Evolutionary conservation across 1,140 invertebrate species (phyloP).

Genomic region (Hermatobates lingyangjiaoensis): DNA sequence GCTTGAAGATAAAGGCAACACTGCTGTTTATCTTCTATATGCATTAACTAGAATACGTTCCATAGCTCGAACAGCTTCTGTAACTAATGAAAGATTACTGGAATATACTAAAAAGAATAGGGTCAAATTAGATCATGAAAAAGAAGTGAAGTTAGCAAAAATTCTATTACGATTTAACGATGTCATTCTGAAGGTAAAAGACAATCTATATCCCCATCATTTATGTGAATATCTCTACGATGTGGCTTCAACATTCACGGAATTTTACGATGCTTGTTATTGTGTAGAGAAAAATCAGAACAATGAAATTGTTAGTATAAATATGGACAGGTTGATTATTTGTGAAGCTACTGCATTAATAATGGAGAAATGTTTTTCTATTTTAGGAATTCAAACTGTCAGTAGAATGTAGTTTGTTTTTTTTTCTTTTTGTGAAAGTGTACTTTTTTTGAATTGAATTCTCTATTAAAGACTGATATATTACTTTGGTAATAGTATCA

Average conservation of each 20-base stretch:
- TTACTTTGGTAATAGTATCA: too few species aligned
- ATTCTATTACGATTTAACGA: constrained; percentile 70
- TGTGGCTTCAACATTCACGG: constrained; percentile 74
- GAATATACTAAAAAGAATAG: constrained; percentile 31
- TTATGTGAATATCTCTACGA: constrained; percentile 95
- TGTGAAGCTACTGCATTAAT: constrained; percentile 82
- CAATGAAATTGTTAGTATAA: constrained; percentile 56
- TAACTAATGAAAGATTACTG: constrained; percentile 34
- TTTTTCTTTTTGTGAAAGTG: not conserved
- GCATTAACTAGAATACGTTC: constrained; percentile 85
- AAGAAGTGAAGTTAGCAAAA: constrained; percentile 91
- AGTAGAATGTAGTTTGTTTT: constrained; percentile 58
- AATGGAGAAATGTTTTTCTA: constrained; percentile 68
- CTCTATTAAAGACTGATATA: too few species aligned
- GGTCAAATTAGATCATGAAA: constrained; percentile 63
- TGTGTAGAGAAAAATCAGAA: constrained; percentile 78
- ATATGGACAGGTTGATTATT: constrained; percentile 71
- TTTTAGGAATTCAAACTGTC: constrained; percentile 84
- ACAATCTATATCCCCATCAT: constrained; percentile 70
- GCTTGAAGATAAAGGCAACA: constrained; percentile 97
- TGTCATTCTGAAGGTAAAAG: constrained; percentile 59
- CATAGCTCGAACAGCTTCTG: constrained; percentile 62
- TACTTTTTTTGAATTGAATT: too few species aligned
- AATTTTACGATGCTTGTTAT: constrained; percentile 97
- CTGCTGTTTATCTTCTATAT: constrained; percentile 93